Base-by-base conservation (phyloP, 2,888 invertebrate genomes). In the Lasioglossum zephyrum region DNA sequence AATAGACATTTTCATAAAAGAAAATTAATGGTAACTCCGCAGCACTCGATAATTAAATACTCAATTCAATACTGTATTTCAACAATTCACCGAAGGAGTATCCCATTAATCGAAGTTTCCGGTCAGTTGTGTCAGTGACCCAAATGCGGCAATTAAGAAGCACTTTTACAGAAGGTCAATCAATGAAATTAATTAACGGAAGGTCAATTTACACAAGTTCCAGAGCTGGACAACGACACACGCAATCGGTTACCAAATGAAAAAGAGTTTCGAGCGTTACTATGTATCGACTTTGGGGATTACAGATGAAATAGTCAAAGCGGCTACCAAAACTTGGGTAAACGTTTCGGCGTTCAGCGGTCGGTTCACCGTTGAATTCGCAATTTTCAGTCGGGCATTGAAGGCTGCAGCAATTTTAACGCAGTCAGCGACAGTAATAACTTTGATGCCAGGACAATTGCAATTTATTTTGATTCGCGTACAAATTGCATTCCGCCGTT, bases 391-490 rank as follows among this genome's bases (percentile, higher is more conserved):
- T 22, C 8, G 60, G 44, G 0, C 22, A 16, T 0, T 63, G 73
- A 66, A 49, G 16, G 53, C 53, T 63, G n/a, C 26, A 63, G 31
- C 83, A 49, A 72, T 53, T n/a, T 26, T 57, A 31, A 41, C 22
- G 18, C 57, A 53, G 57, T n/a, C 26, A n/a, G 53, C 69, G 41
- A 41, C 31, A 16, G 72, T 53, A 39, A 53, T 77, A 77, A 77
- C 66, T 81, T 77, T 47, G 81, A 81, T 66, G 41, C 63, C 77
- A 22, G 53, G 73, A 73, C 82, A 77, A 81, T 81, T 66, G 76
- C 76, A 84, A 84, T 84, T 84, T 81, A 81, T 84, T 81, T 77
- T 53, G 53, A 66, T 81, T 63, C 73, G 18, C 70, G 60, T 44
- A n/a, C 77, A 66, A 77, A 73, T 81, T 82, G 47, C 82, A 57